These are phyloP conservation scores for Burhinus bistriatus DNA, from an alignment of 2,113 vertebrate species.

Conservation along the genomic window DNA sequence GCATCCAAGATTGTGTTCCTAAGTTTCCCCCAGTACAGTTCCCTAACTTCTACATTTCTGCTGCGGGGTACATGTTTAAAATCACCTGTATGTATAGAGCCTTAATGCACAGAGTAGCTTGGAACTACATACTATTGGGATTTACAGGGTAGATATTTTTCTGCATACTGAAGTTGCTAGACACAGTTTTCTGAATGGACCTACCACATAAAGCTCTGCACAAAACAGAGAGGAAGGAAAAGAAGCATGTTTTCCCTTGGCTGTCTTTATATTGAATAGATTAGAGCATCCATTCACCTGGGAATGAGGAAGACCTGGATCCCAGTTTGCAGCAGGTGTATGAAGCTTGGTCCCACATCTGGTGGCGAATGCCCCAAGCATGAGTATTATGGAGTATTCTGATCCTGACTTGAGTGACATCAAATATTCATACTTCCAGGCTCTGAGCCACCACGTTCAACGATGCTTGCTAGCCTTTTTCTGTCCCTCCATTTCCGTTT, in stretches of 20 bases:
- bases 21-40: neutral
- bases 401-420: neutral
- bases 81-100: neutral
- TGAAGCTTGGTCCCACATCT: neutral
- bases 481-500: neutral
- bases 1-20: neutral
- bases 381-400: neutral
- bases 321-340: neutral
- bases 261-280: neutral
- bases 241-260: neutral
- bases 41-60: neutral
- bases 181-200: neutral
- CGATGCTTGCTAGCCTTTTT: neutral
- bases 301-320: neutral
- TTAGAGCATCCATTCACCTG: neutral
- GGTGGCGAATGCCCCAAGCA: neutral
- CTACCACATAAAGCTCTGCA: neutral
- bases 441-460: neutral
- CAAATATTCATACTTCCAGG: neutral
- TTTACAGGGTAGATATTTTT: neutral
- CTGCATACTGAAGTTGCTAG: neutral
- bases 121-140: neutral
- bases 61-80: neutral
- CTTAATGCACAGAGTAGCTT: neutral
- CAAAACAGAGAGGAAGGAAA: neutral